Conservation (phyloP, 2,113 vertebrate species). For the Mesocricetus auratus region DNA sequence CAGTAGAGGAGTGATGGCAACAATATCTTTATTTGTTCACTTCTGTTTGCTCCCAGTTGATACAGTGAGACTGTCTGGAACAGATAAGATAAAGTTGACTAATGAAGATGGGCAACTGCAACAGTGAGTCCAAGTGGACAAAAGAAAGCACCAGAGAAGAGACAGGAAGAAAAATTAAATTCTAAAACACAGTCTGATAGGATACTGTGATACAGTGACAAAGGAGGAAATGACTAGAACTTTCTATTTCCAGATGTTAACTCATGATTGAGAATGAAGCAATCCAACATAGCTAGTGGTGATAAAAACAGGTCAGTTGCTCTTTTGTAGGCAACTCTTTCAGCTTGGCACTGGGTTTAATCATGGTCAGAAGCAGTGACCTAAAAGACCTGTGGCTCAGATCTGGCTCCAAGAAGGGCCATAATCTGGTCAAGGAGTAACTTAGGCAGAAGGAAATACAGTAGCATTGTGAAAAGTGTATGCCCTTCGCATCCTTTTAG, state of each 20-base stretch:
- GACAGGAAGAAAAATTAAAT: constrained; percentile 43
- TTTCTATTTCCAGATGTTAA: not conserved
- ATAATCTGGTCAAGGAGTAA: accelerated
- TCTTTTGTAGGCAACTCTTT: not conserved
- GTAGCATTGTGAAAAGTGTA: accelerated
- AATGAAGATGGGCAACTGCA: not conserved
- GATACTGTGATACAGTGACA: not conserved
- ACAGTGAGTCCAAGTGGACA: not conserved
- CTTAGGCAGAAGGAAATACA: not conserved
- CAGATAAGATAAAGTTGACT: constrained; percentile 38
- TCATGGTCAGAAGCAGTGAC: not conserved
- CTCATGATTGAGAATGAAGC: too few relatives aligned
- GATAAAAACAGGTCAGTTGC: not conserved
- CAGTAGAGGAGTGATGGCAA: not conserved
- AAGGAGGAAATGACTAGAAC: not conserved
- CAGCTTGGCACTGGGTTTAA: not conserved
- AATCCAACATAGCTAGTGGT: not conserved
- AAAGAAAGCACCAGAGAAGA: constrained; percentile 9
- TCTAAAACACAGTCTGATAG: not conserved
- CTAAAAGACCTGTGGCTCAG: too few relatives aligned
- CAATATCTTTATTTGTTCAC: not conserved
- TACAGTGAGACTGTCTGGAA: constrained; percentile 28
- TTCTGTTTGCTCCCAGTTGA: constrained; percentile 22
- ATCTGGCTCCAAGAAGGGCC: not conserved
- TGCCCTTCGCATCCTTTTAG: not conserved